These are phyloP conservation scores for Andrena bucephala DNA, from an alignment of 2,888 invertebrate species.

Conservation along the genomic window DNA sequence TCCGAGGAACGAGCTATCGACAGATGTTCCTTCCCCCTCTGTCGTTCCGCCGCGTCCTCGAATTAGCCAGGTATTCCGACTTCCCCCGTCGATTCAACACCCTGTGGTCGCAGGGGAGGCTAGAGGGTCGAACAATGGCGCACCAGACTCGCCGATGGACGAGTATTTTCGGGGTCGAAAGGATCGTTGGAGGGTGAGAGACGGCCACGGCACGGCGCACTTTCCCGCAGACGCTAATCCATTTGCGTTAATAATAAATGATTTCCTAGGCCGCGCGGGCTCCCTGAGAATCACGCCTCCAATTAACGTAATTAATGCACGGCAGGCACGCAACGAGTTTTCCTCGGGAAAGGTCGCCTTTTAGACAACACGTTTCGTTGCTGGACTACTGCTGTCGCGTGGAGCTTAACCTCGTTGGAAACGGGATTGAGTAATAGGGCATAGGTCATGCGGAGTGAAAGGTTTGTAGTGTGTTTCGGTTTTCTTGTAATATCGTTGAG, in stretches of 20 bases:
- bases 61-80: slow-evolving; percentile 58
- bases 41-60: slow-evolving; percentile 38
- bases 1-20: slow-evolving; percentile 53
- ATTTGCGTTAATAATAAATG: slow-evolving; percentile 56
- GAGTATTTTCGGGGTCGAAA: neutral
- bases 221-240: slow-evolving; percentile 34
- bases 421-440: too few relatives aligned
- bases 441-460: too few relatives aligned
- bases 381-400: neutral
- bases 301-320: slow-evolving; percentile 56
- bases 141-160: slow-evolving; percentile 1
- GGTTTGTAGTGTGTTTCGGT: too few relatives aligned
- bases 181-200: neutral
- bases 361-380: neutral
- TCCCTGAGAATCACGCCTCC: slow-evolving; percentile 26
- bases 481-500: too few relatives aligned
- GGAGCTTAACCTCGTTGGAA: too few relatives aligned
- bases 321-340: slow-evolving; percentile 31
- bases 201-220: neutral
- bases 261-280: slow-evolving; percentile 25
- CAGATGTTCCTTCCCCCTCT: slow-evolving; percentile 68
- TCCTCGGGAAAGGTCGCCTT: slow-evolving; percentile 10
- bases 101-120: neutral
- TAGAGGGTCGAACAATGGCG: slow-evolving; percentile 31
- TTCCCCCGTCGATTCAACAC: slow-evolving; percentile 31